Evolutionary conservation across 1,140 invertebrate genomes (phyloP), one percentile per base, ranked within the genome.

Genomic region (Pseudomyrmex cubaensis): DNA sequence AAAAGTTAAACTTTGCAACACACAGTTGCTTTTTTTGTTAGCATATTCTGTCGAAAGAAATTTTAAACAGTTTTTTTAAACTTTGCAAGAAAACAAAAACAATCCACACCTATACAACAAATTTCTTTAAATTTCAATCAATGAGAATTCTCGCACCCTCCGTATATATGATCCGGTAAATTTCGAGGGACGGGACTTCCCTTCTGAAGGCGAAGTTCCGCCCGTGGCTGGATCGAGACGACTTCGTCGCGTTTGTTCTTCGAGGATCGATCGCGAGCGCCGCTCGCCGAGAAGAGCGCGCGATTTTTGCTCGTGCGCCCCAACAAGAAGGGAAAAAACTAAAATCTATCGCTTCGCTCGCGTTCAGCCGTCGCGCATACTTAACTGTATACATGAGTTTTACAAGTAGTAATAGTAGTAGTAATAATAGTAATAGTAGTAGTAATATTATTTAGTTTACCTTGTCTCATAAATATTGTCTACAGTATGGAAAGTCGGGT

Each of bases 391-490:
- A 86, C 85, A 88, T 86, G 87, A 88, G 62, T 89, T 35, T 35
- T 89, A 88, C 86, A 69, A 89, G 63, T 88, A 88, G 84, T 87
- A 82, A 56, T 83, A 83, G 72, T 61, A 64, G 35, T 64, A 64
- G 35, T 64, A 78, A 15, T 67, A 78, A 50, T 59, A 82, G 56
- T 82, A 82, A 17, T 82, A 82, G 35, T 83, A 82, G 57, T 76
- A 77, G 62, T 78, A 78, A 52, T 78, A 82, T 57, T 75, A 74
- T 90, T 35, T 92, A 92, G 89, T 93, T 93, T 92, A 92, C 88
- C 87, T 94, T 93, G 91, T 93, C 89, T 93, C 90, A 93, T 94
- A 94, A 94, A 94, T 94, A 94, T 94, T 94, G 93, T 94, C 93
- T 94, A 94, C 91, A 86, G 90, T 93, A 93, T 93, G 93, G 92